phyloP scores from a whole-genome alignment of 2,113 vertebrate genomes.

The Oncorhynchus clarkii region DNA sequence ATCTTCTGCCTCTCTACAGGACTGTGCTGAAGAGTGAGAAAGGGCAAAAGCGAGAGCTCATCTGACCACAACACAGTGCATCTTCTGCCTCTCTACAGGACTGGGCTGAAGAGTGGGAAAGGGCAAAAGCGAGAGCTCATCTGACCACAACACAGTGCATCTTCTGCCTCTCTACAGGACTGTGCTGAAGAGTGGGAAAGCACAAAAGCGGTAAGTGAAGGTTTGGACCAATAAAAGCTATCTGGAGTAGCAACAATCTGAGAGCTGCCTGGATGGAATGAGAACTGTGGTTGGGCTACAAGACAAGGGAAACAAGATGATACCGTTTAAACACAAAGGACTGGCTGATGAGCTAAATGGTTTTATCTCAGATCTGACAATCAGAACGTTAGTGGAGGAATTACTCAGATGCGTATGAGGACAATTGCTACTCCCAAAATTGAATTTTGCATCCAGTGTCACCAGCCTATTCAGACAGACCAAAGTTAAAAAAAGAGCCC shows the following conservation, averaged over 20 bases:
- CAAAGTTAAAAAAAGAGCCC: too few relatives aligned
- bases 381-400: too few relatives aligned
- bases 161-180: not conserved
- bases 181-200: not conserved
- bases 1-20: not conserved
- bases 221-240: too few relatives aligned
- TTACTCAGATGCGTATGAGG: too few relatives aligned
- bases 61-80: not conserved
- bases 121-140: not conserved
- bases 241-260: too few relatives aligned
- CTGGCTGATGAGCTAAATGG: too few relatives aligned
- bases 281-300: too few relatives aligned
- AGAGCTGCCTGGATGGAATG: too few relatives aligned
- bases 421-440: too few relatives aligned
- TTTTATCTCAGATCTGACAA: not conserved
- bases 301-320: too few relatives aligned
- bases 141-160: not conserved
- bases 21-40: not conserved
- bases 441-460: not conserved
- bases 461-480: too few relatives aligned
- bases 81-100: not conserved
- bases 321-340: too few relatives aligned
- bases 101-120: not conserved
- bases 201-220: not conserved
- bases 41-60: not conserved